Base-by-base conservation (phyloP, 2,888 invertebrate species). In the Tenodera sinensis region DNA sequence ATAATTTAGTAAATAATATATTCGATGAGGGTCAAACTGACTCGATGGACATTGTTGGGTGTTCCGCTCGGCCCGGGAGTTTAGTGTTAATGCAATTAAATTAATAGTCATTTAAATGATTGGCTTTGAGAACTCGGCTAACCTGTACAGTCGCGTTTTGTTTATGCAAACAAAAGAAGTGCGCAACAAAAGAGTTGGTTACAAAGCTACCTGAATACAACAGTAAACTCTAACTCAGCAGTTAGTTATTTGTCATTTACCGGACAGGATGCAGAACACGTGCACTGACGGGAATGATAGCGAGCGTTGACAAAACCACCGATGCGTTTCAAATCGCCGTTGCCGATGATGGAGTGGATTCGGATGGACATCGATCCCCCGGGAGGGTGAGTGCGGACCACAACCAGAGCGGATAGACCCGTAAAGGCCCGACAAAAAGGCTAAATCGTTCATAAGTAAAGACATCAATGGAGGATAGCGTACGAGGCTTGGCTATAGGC, bases 271-370 rank as follows among this genome's bases (percentile, higher is more conserved):
- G 20, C 54, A 71, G 54, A 71, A 71, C n/a, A 84, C 9, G 34
- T 8, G 84, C 30, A 15, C n/a, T 34, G 84, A 84, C 27, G 84
- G 42, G 20, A 7, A 27, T 34, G 34, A 84, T 84, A 42, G 9
- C 42, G 25, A 84, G 85, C 14, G 85, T 54, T 47, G 85, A 85
- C 85, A 85, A 85, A 47, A 47, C 47, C 47, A 42, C 47, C 85
- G 85, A 85, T 85, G 85, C 85, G 27, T 85, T 85, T 85, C 47
- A 85, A 85, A 85, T 27, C 42, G 85, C n/a, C 54, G 85, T 27
- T 85, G 85, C n/a, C 54, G 85, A 27, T 85, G 42, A 85, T 47
- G 28, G 85, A 85, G 85, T 47, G 85, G 42, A 14, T 85, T 20
- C 47, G 27, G 42, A 27, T 28, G 54, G 42, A 42, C 27, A 85